These are phyloP conservation scores for Littorina saxatilis DNA, from an alignment of 1,140 invertebrate species.

Conservation along the genomic window DNA sequence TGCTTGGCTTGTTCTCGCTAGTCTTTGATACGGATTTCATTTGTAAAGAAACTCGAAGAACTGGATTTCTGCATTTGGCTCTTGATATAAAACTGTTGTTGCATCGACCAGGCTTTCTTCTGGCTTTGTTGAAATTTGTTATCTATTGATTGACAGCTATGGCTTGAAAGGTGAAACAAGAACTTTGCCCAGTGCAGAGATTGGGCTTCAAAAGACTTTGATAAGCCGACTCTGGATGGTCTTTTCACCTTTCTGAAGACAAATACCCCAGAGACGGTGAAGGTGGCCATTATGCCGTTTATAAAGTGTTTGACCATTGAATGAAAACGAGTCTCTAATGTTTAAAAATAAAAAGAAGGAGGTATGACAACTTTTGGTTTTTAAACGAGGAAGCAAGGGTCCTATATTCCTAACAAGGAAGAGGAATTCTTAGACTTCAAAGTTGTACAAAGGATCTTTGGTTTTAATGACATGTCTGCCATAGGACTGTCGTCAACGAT, in stretches of 20 bases:
- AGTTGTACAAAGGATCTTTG: too few relatives aligned
- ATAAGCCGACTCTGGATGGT: background rate
- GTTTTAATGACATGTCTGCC: too few relatives aligned
- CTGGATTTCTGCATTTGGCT: slow-evolving; percentile 21
- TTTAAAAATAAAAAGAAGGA: too few relatives aligned
- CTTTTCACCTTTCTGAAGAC: background rate
- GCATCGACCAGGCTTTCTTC: background rate
- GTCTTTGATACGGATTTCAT: slow-evolving; percentile 12
- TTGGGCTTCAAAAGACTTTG: slow-evolving; percentile 4
- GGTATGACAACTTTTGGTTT: too few relatives aligned
- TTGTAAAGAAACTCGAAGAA: slow-evolving; percentile 29
- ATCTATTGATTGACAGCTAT: slow-evolving; percentile 5
- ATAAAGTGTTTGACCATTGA: too few relatives aligned
- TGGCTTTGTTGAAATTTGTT: slow-evolving; percentile 21
- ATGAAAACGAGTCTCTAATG: too few relatives aligned
- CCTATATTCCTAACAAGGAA: too few relatives aligned
- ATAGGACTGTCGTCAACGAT: too few relatives aligned
- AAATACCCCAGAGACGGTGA: too few relatives aligned
- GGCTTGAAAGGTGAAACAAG: slow-evolving; percentile 3
- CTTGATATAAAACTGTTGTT: background rate
- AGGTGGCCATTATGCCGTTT: too few relatives aligned
- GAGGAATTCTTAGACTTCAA: too few relatives aligned
- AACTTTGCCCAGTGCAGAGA: background rate
- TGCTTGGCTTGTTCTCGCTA: background rate
- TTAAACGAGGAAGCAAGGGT: too few relatives aligned